These are phyloP conservation scores for Cinclus cinclus DNA, from an alignment of 2,113 vertebrate genomes.

Conservation along the genomic window DNA sequence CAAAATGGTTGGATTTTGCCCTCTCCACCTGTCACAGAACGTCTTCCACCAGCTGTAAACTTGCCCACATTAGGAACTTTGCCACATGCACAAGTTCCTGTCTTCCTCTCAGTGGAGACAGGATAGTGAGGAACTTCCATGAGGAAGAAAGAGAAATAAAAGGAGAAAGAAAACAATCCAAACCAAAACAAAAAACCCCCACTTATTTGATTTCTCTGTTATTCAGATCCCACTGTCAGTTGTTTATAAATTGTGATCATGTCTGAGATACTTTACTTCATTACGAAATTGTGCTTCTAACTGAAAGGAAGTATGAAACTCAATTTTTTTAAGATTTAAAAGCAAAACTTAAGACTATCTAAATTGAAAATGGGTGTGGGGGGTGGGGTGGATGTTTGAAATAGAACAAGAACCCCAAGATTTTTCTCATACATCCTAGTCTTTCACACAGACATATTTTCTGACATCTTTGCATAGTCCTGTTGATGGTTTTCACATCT, in stretches of 20 bases:
- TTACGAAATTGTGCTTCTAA: neutral
- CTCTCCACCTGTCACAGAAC: neutral
- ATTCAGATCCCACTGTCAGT: neutral
- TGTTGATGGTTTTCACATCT: neutral
- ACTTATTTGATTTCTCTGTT: neutral
- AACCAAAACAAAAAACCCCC: neutral
- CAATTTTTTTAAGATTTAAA: neutral
- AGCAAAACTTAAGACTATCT: neutral
- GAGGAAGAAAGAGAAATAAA: neutral
- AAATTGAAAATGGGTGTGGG: neutral
- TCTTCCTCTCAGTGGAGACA: neutral
- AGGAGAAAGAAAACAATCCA: fast-evolving
- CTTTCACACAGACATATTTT: neutral
- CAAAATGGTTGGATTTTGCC: neutral
- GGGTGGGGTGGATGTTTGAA: neutral
- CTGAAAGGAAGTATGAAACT: neutral
- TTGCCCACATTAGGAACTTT: neutral
- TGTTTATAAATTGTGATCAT: neutral
- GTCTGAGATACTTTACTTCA: neutral
- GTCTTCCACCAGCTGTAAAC: neutral
- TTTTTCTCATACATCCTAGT: neutral
- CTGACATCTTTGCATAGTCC: neutral
- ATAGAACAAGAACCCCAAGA: neutral
- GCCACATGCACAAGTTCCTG: neutral
- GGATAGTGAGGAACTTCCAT: neutral